Evolutionary conservation across 2,797 vertebrate genomes (phyloP).

Genomic region (Falco concolor): DNA sequence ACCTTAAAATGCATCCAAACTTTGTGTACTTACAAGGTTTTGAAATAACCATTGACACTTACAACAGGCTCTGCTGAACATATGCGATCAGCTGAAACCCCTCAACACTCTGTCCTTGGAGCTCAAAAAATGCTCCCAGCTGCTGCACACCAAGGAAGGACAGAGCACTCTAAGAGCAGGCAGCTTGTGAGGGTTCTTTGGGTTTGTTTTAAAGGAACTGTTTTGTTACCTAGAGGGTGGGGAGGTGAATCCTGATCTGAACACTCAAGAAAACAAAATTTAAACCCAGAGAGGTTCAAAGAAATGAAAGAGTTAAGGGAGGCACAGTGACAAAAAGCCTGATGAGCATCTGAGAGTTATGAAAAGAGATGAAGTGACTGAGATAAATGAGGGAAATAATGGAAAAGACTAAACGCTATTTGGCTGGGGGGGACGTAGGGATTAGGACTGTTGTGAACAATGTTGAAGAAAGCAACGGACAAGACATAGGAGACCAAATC

Average conservation of each 20-base stretch:
- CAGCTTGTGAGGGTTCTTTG: not conserved
- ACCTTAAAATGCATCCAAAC: not conserved
- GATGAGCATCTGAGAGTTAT: not conserved
- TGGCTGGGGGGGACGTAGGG: not conserved
- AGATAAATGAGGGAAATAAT: not conserved
- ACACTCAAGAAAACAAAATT: not conserved
- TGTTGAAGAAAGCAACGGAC: not conserved
- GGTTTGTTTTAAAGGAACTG: not conserved
- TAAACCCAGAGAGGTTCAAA: not conserved
- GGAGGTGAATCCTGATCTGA: not conserved
- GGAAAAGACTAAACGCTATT: not conserved
- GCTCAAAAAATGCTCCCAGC: not conserved
- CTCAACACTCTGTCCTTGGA: not conserved
- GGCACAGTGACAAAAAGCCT: not conserved
- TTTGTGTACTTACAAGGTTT: not conserved
- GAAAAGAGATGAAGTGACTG: not conserved
- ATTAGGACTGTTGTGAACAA: not conserved
- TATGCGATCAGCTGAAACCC: not conserved
- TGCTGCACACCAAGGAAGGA: not conserved
- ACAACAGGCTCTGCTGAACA: not conserved
- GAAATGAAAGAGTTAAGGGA: not conserved
- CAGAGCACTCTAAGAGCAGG: not conserved
- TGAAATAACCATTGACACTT: not conserved
- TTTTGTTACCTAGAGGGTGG: not conserved
- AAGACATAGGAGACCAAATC: not conserved